Conservation (phyloP, 2,888 invertebrate genomes). For the Seladonia tumulorum region DNA sequence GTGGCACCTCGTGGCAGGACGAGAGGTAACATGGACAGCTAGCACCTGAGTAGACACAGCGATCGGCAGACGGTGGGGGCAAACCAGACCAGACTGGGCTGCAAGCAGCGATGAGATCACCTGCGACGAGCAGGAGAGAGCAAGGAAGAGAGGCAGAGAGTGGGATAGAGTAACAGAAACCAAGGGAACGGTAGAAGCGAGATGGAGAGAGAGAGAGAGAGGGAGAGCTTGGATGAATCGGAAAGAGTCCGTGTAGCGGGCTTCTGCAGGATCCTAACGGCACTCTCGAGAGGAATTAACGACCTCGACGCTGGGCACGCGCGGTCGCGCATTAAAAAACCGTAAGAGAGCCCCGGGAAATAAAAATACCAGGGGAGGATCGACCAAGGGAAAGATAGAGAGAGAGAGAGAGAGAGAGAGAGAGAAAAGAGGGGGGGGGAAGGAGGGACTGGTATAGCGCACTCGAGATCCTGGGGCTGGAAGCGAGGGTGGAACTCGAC, state of each 20-base stretch:
- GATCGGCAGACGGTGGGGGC: background rate
- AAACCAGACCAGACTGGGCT: background rate
- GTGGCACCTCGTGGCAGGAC: background rate
- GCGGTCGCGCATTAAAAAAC: constrained; percentile 19
- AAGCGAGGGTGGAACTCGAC: constrained; percentile 18
- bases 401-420: background rate
- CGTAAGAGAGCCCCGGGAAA: constrained; percentile 18
- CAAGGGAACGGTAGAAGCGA: too few relatives aligned
- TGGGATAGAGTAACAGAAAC: too few relatives aligned
- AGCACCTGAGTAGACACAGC: constrained; percentile 2
- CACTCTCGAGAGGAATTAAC: constrained; percentile 64
- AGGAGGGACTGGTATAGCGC: background rate
- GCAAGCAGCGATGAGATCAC: constrained; percentile 54
- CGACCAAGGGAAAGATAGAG: background rate
- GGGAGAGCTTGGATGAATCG: constrained; percentile 47
- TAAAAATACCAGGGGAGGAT: constrained; percentile 29
- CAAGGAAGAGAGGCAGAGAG: too few relatives aligned
- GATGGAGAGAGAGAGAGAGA: background rate
- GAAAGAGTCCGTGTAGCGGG: constrained; percentile 33
- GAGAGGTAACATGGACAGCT: background rate
- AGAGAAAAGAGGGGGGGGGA: background rate
- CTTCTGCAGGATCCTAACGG: constrained; percentile 55
- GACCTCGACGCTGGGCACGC: constrained; percentile 39
- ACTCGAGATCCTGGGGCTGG: constrained; percentile 34
- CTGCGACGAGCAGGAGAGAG: background rate